A percentile compares a stretch with the other conserved stretches of the same genome.
Conservation (phyloP, 2,888 invertebrate species). For the Apamea anceps region DNA sequence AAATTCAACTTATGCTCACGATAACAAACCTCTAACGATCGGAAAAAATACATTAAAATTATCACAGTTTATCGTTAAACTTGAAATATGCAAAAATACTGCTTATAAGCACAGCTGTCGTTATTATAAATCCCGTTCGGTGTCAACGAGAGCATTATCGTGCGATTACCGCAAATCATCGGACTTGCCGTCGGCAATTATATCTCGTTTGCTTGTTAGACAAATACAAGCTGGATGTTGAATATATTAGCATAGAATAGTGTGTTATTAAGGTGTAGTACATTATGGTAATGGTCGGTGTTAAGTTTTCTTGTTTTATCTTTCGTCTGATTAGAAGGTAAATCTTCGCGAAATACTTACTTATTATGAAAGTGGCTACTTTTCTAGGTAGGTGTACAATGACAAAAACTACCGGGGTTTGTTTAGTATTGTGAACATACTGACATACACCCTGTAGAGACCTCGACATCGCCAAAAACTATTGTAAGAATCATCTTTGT, state of each 20-base stretch:
- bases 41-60: slow-evolving; percentile 21
- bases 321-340: background rate
- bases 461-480: background rate
- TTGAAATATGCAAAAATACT: slow-evolving; percentile 23
- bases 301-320: background rate
- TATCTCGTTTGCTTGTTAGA: slow-evolving; percentile 38
- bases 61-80: slow-evolving; percentile 7
- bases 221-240: slow-evolving; percentile 28
- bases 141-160: slow-evolving; percentile 31
- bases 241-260: slow-evolving; percentile 20
- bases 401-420: background rate
- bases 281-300: background rate
- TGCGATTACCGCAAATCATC: slow-evolving; percentile 47
- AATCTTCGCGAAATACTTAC: background rate
- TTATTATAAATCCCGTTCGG: slow-evolving; percentile 51
- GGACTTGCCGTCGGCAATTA: slow-evolving; percentile 8
- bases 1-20: slow-evolving; percentile 3
- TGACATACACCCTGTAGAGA: background rate
- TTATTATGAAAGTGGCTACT: background rate
- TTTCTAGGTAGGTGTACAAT: background rate
- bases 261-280: background rate
- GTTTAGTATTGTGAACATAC: background rate
- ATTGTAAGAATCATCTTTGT: background rate
- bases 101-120: slow-evolving; percentile 37
- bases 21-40: background rate